phyloP scores from a whole-genome alignment of 2,888 invertebrate genomes.

The Napeogenes sylphis region DNA sequence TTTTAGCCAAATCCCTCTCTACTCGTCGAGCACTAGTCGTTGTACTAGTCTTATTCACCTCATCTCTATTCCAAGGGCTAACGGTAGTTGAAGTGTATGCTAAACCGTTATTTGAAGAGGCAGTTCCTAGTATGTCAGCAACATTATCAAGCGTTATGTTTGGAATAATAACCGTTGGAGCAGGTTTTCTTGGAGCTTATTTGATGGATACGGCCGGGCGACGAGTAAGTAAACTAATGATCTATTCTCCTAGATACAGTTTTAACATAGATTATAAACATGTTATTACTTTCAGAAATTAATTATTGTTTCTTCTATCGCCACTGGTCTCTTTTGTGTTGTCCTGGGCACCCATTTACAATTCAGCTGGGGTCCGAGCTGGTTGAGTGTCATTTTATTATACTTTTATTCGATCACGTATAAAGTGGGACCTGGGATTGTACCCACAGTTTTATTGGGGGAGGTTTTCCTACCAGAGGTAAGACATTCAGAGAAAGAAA shows the following conservation, averaged over 20 bases:
- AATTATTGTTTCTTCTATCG: conserved; percentile 39
- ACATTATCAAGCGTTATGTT: conserved; percentile 49
- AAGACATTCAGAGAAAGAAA: neutral
- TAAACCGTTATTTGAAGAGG: conserved; percentile 51
- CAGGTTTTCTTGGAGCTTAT: conserved; percentile 50
- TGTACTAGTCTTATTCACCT: conserved; percentile 40
- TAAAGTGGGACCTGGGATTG: conserved; percentile 28
- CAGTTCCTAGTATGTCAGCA: conserved; percentile 50
- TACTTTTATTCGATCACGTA: conserved; percentile 30
- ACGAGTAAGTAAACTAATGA: conserved; percentile 41
- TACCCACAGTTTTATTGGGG: conserved; percentile 29
- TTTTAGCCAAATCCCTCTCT: conserved; percentile 52
- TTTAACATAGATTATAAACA: neutral
- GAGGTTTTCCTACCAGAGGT: conserved; percentile 37
- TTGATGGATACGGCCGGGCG: conserved; percentile 52
- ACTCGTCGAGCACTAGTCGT: conserved; percentile 47
- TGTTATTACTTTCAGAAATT: conserved; percentile 22
- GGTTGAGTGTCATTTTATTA: conserved; percentile 34
- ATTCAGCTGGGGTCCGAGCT: conserved; percentile 35
- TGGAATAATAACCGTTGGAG: conserved; percentile 41
- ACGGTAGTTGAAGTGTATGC: conserved; percentile 60
- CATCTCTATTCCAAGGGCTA: conserved; percentile 57
- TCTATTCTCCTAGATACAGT: too few relatives aligned
- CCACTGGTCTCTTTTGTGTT: conserved; percentile 33
- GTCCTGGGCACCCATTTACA: conserved; percentile 37